A percentile compares a stretch with the other conserved stretches of the same genome.
Conservation (phyloP, 2,888 invertebrate genomes). For the Embidobia sp. region DNA sequence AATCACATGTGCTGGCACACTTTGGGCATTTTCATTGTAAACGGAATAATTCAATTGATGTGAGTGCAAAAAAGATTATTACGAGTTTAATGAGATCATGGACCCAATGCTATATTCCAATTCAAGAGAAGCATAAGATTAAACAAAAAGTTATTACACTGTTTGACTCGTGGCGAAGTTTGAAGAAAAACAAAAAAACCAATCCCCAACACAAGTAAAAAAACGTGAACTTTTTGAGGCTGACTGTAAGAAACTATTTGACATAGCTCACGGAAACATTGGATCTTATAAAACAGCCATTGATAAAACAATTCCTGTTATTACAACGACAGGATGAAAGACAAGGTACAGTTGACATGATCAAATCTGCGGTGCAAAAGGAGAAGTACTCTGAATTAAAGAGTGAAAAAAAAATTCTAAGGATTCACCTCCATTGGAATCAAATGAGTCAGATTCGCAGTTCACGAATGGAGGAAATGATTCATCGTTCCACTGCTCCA, state of each 20-base stretch:
- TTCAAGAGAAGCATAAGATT: slow-evolving; percentile 9
- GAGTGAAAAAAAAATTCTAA: no score
- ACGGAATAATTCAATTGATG: neutral
- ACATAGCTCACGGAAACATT: no score
- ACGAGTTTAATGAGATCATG: neutral
- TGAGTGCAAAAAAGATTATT: slow-evolving; percentile 5
- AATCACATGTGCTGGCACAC: slow-evolving; percentile 6
- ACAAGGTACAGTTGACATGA: no score
- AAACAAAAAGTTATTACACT: neutral
- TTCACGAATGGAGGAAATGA: neutral
- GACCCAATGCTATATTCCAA: neutral
- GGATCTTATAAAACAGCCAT: no score
- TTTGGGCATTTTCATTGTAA: slow-evolving; percentile 8
- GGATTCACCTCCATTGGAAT: no score
- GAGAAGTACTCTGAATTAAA: no score
- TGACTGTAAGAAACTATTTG: slow-evolving; percentile 8
- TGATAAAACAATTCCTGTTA: no score
- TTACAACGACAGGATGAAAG: no score
- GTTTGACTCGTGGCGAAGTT: slow-evolving; percentile 1
- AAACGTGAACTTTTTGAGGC: neutral
- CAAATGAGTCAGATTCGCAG: no score
- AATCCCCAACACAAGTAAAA: slow-evolving; percentile 3
- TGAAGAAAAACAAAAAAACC: slow-evolving; percentile 25
- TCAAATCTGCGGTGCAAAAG: no score
- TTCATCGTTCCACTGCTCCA: neutral